Evolutionary conservation across 2,888 invertebrate species (phyloP).

Genomic region (Orthonychiurus folsomi): DNA sequence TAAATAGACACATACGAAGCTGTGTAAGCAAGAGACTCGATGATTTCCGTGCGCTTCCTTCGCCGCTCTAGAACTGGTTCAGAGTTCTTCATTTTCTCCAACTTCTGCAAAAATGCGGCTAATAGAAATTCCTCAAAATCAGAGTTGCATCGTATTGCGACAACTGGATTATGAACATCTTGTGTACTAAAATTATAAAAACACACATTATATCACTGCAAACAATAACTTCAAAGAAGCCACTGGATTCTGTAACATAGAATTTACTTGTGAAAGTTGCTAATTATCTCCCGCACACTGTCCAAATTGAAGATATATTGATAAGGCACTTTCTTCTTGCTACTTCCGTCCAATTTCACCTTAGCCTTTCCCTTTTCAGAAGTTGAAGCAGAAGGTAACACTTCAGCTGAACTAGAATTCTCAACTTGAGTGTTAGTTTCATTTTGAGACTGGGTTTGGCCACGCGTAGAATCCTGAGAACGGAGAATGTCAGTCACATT

Average conservation of each 20-base stretch:
- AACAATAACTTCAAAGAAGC: too few relatives aligned
- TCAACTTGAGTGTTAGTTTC: constrained; percentile 13
- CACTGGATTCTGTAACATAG: too few relatives aligned
- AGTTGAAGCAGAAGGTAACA: not conserved
- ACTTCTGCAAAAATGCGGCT: constrained; percentile 21
- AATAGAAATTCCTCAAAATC: constrained; percentile 31
- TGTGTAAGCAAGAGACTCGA: too few relatives aligned
- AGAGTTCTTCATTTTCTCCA: constrained; percentile 19
- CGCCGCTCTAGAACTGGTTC: constrained; percentile 25
- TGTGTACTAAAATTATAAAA: too few relatives aligned
- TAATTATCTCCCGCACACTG: constrained; percentile 20
- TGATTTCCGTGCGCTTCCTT: too few relatives aligned
- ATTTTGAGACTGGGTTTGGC: too few relatives aligned
- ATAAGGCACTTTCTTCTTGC: constrained; percentile 10
- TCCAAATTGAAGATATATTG: constrained; percentile 27
- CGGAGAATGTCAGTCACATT: too few relatives aligned
- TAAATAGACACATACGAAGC: too few relatives aligned
- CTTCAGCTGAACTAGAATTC: not conserved
- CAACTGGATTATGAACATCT: too few relatives aligned
- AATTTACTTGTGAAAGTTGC: constrained; percentile 16
- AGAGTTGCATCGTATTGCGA: too few relatives aligned
- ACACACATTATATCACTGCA: too few relatives aligned
- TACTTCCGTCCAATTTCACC: constrained; percentile 18
- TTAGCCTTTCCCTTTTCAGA: constrained; percentile 6
- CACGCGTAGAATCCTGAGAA: too few relatives aligned